Evolutionary conservation across 2,888 invertebrate genomes (phyloP).

Genomic region (Cheiracanthium punctorium): DNA sequence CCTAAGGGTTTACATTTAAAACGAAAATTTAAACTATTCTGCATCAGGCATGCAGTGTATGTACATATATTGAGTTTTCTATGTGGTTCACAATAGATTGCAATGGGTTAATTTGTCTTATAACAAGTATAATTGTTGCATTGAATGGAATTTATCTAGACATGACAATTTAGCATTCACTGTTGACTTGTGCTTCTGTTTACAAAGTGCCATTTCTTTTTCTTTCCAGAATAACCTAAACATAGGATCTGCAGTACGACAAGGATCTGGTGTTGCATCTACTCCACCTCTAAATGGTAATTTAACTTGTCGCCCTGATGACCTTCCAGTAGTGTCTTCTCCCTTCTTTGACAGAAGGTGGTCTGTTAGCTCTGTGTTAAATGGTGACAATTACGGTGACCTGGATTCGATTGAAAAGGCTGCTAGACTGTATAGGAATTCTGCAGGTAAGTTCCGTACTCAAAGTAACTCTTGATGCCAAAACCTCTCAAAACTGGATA

Average conservation of each 20-base stretch:
- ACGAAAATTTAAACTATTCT: no score
- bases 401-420: constrained; percentile 80
- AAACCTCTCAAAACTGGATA: no score
- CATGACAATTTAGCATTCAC: no score
- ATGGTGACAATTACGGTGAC: constrained; percentile 70
- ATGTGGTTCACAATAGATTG: no score
- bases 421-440: constrained; percentile 82
- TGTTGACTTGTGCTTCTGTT: no score
- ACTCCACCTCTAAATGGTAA: constrained; percentile 68
- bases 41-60: no score
- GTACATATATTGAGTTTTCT: no score
- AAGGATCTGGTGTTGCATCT: constrained; percentile 73
- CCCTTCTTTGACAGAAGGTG: constrained; percentile 72
- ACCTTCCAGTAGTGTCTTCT: constrained; percentile 66
- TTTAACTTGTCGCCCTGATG: constrained; percentile 65
- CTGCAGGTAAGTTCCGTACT: constrained; percentile 79
- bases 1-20: no score
- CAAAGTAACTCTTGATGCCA: not conserved
- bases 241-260: constrained; percentile 72
- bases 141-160: no score
- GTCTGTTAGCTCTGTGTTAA: constrained; percentile 64
- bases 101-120: no score
- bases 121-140: no score
- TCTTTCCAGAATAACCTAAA: constrained; percentile 78
- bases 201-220: no score